These are phyloP conservation scores for Temnothorax ravouxi DNA, from an alignment of 2,888 invertebrate species.

Conservation along the genomic window DNA sequence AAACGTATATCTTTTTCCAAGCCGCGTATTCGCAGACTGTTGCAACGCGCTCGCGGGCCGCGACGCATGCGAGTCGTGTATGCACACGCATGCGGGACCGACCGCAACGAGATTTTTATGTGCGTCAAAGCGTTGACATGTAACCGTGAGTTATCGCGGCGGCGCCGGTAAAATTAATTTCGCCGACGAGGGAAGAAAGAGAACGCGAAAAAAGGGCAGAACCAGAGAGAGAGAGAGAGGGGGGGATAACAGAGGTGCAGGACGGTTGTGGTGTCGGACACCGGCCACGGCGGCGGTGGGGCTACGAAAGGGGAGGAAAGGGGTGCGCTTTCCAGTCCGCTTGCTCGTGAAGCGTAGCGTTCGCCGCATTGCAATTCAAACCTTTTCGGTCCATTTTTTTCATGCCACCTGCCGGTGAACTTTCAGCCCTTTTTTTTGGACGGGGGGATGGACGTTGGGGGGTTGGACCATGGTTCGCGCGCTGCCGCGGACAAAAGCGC, in stretches of 20 bases:
- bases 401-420: slow-evolving; percentile 63
- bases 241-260: slow-evolving; percentile 40
- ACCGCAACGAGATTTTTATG: slow-evolving; percentile 76
- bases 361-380: slow-evolving; percentile 60
- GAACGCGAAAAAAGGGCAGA: slow-evolving; percentile 44
- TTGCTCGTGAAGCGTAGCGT: slow-evolving; percentile 52
- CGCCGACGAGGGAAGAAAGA: slow-evolving; percentile 62
- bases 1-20: slow-evolving; percentile 48
- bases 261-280: slow-evolving; percentile 6
- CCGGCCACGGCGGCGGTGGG: background rate
- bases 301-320: background rate
- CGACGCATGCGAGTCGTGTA: slow-evolving; percentile 58
- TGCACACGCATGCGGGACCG: slow-evolving; percentile 59
- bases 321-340: slow-evolving; percentile 47
- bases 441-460: slow-evolving; percentile 25
- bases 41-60: slow-evolving; percentile 30
- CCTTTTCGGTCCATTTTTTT: slow-evolving; percentile 67
- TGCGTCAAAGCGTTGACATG: slow-evolving; percentile 79
- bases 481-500: slow-evolving; percentile 50
- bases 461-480: slow-evolving; percentile 46
- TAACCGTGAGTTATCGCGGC: slow-evolving; percentile 78
- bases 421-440: slow-evolving; percentile 19
- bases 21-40: slow-evolving; percentile 19
- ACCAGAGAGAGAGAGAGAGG: background rate
- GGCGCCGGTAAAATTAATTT: slow-evolving; percentile 78